phyloP scores from a whole-genome alignment of 2,113 vertebrate genomes.

The Oncorhynchus nerka region DNA sequence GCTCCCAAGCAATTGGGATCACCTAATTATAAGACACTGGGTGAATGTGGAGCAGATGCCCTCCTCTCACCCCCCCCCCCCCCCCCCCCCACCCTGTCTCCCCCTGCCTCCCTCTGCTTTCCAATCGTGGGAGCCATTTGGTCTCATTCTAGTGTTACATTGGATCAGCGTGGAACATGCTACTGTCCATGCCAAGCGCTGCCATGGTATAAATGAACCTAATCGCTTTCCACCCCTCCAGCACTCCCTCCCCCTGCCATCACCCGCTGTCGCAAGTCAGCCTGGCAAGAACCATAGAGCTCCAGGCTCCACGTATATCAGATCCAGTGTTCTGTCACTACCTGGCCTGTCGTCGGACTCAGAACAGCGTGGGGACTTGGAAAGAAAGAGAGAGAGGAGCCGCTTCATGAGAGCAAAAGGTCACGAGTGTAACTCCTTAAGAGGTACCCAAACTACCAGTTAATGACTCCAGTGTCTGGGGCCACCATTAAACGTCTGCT shows the following conservation, averaged over 20 bases:
- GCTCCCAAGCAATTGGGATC: constrained; percentile 68
- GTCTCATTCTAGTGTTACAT: constrained; percentile 71
- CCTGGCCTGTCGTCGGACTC: neutral
- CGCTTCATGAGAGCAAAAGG: too few species aligned
- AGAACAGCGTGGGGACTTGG: too few species aligned
- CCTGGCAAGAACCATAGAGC: neutral
- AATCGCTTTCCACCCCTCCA: constrained; percentile 46
- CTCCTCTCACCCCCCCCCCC: constrained; percentile 47
- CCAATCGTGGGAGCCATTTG: constrained; percentile 73
- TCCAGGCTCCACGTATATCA: too few species aligned
- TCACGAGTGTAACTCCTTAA: too few species aligned
- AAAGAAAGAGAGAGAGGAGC: too few species aligned
- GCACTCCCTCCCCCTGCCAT: constrained; percentile 3
- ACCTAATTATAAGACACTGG: constrained; percentile 77
- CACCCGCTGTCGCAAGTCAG: constrained; percentile 3
- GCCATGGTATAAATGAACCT: constrained; percentile 64
- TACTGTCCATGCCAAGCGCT: constrained; percentile 52
- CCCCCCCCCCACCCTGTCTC: neutral
- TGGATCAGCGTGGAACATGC: constrained; percentile 60
- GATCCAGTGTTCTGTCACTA: constrained; percentile 32
- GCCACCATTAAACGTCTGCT: too few species aligned
- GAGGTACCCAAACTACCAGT: too few species aligned
- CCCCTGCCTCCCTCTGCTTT: constrained; percentile 47
- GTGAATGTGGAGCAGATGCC: constrained; percentile 68
- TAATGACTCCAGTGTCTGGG: too few species aligned